Percentiles rank a stretch among this genome's conserved stretches.
These are phyloP conservation scores for Agrypnia vestita DNA, from an alignment of 1,140 invertebrate genomes.

Conservation along the genomic window DNA sequence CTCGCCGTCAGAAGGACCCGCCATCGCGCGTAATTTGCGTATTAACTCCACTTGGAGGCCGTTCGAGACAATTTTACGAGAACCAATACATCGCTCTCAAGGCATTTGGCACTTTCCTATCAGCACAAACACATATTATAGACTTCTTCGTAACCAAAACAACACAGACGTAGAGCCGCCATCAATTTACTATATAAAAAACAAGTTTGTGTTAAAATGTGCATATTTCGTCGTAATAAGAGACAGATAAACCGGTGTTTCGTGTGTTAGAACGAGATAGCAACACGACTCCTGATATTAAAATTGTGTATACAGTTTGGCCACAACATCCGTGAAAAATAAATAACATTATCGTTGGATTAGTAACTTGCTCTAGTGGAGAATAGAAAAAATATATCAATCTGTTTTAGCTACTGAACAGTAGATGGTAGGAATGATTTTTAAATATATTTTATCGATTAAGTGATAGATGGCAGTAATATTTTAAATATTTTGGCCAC, in stretches of 20 bases:
- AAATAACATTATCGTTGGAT: constrained; percentile 9
- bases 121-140: background rate
- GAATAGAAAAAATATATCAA: background rate
- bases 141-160: constrained; percentile 47
- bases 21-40: constrained; percentile 63
- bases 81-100: constrained; percentile 34
- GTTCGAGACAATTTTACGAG: constrained; percentile 38
- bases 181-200: constrained; percentile 47
- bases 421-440: background rate
- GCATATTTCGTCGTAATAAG: constrained; percentile 41
- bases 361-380: constrained; percentile 17
- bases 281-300: constrained; percentile 2
- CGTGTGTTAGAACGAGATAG: constrained; percentile 11
- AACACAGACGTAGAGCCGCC: constrained; percentile 51
- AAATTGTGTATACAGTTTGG: constrained; percentile 42
- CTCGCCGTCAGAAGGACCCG: constrained; percentile 71
- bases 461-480: no score
- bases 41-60: constrained; percentile 54
- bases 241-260: background rate
- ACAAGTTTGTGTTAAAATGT: constrained; percentile 53
- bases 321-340: constrained; percentile 41
- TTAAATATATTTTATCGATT: no score
- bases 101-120: constrained; percentile 24
- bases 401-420: constrained; percentile 12
- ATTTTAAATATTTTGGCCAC: no score